Conservation (phyloP, 2,113 vertebrate species). For the Saguinus midas region DNA sequence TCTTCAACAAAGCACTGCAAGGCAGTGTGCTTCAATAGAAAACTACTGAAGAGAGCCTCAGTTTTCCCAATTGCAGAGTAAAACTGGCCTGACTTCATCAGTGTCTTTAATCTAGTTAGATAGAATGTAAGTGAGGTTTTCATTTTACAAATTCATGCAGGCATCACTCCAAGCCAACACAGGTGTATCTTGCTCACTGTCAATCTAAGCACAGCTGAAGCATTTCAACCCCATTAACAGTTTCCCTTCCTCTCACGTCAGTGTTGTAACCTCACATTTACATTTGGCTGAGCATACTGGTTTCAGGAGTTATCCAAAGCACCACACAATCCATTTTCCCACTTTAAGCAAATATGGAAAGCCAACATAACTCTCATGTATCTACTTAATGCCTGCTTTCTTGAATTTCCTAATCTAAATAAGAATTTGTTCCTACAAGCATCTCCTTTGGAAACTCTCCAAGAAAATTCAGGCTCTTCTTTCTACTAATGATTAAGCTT, state of each 20-base stretch:
- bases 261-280: background rate
- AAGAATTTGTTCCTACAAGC: background rate
- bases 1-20: background rate
- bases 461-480: background rate
- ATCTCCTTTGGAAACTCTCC: background rate
- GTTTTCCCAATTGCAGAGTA: background rate
- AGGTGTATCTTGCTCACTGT: constrained; percentile 34
- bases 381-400: background rate
- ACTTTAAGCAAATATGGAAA: constrained; percentile 22
- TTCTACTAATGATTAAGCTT: background rate
- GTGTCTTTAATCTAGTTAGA: constrained; percentile 16
- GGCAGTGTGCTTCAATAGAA: background rate
- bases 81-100: background rate
- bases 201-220: background rate
- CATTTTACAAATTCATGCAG: background rate
- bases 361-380: background rate
- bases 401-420: background rate
- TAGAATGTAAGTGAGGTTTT: constrained; percentile 48
- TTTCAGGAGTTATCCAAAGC: constrained; percentile 29
- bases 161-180: background rate
- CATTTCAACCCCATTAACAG: constrained; percentile 43
- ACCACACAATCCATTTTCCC: background rate
- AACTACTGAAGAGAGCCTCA: background rate
- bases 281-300: background rate
- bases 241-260: background rate